These are phyloP conservation scores for Endotricha flammealis DNA, from an alignment of 2,888 invertebrate species.

Conservation along the genomic window DNA sequence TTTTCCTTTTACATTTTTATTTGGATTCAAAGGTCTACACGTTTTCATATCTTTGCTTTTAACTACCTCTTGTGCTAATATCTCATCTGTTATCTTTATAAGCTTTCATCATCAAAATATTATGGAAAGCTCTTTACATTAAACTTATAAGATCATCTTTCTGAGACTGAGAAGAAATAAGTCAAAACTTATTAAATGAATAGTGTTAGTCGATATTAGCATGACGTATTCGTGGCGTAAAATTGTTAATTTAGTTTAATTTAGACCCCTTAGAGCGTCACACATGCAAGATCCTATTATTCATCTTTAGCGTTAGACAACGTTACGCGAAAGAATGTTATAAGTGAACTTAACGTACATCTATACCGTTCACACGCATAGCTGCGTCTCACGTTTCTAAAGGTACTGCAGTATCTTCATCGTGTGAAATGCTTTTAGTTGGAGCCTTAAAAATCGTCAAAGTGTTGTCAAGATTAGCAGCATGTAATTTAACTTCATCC, in stretches of 20 bases:
- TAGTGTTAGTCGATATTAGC: constrained; percentile 14
- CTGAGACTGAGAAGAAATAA: background rate
- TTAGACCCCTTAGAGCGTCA: too few relatives aligned
- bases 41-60: constrained; percentile 14
- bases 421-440: constrained; percentile 15
- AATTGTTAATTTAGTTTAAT: constrained; percentile 4
- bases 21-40: constrained; percentile 13
- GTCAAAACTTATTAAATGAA: background rate
- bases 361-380: too few relatives aligned
- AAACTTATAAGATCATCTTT: too few relatives aligned
- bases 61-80: constrained; percentile 29
- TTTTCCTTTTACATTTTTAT: constrained; percentile 26
- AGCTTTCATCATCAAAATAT: constrained; percentile 28
- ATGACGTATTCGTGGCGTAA: constrained; percentile 17
- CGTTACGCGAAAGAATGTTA: too few relatives aligned
- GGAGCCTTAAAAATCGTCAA: constrained; percentile 21
- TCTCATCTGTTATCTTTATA: constrained; percentile 17
- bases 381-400: too few relatives aligned
- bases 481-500: constrained; percentile 37
- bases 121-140: constrained; percentile 31
- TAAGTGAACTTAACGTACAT: too few relatives aligned
- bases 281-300: too few relatives aligned
- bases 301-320: too few relatives aligned
- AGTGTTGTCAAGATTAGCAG: constrained; percentile 41
- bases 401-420: background rate